Conservation (phyloP, 2,888 invertebrate genomes). For the Drosophila demipolita region DNA sequence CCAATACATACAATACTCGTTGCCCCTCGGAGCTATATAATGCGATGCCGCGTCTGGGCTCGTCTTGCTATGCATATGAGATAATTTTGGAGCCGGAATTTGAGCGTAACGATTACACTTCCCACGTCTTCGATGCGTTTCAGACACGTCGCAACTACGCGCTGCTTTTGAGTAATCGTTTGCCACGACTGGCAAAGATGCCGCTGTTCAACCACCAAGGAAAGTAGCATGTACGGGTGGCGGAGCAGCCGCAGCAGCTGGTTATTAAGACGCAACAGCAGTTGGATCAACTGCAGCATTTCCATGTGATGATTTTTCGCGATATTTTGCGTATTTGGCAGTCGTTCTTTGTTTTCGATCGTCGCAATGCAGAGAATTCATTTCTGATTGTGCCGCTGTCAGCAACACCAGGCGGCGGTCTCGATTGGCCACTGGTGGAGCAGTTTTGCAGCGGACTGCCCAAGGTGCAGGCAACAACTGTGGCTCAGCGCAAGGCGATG, state of each 20-base stretch:
- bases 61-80: conserved; percentile 87
- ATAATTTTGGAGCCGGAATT: conserved; percentile 87
- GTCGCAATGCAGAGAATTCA: conserved; percentile 86
- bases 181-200: conserved; percentile 89
- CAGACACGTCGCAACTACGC: conserved; percentile 86
- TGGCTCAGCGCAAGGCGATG: conserved; percentile 86
- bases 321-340: conserved; percentile 88
- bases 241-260: conserved; percentile 86
- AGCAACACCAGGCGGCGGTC: conserved; percentile 82
- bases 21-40: conserved; percentile 72
- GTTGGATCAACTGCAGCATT: conserved; percentile 87
- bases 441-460: conserved; percentile 85
- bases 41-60: conserved; percentile 69
- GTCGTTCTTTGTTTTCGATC: conserved; percentile 87
- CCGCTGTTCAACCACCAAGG: conserved; percentile 91
- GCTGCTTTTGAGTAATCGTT: conserved; percentile 87
- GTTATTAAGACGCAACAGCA: conserved; percentile 85
- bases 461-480: conserved; percentile 84
- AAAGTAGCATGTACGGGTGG: conserved; percentile 84
- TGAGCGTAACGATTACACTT: conserved; percentile 85
- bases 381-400: conserved; percentile 86
- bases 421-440: conserved; percentile 88
- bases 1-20: conserved; percentile 17
- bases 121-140: conserved; percentile 66
- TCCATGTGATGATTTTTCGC: conserved; percentile 91